Base-by-base conservation (phyloP, 1,140 invertebrate genomes). In the Caenorhabditis inopinata region DNA sequence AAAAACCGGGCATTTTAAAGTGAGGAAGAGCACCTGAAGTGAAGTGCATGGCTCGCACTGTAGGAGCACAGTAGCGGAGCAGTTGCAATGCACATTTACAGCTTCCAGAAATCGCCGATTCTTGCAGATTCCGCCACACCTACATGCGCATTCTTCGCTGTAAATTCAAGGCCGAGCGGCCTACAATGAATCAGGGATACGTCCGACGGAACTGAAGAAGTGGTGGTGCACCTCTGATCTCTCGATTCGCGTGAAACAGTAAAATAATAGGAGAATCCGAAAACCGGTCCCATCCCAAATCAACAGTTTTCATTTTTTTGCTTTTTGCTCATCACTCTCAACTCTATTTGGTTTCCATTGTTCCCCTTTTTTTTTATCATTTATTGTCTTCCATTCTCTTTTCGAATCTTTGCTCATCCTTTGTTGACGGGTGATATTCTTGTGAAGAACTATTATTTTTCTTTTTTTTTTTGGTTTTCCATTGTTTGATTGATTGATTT, bases 141-240 rank as follows among this genome's bases (percentile, higher is more conserved):
- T 81, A 81, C 80, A 81, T 76, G 80, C 46, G 80, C 16, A 81
- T 81, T 42, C 62, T 81, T 11, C 80, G 80, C 9, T 81, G 80
- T 58, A 76, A 77, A 49, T 81, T 76, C 75, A 77, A 77, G 68
- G 73, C 80, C 16, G 80, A 81, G 74, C 46, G 80, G 16, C 80
- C 80, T 1, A 81, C 48, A 29, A 58, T 78, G 9, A 46, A 53
- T 45, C 42, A 78, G 21, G 77, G 49, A 46, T 78, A 78, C 38
- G 25, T 62, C 38, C 51, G 77, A 35, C 32, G 77, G 5, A 49
- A 48, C 16, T 76, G 14, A 25, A 76, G 4, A 38, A 16, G 1
- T 12, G 6, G 2, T 25, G 12, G 7, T 45, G 25, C 12, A 27
- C 23, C 9, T n/a, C 21, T 1, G 38, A 42, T n/a, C 35, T 68